Conservation (phyloP, 1,140 invertebrate genomes). For the Phortica variegata region DNA sequence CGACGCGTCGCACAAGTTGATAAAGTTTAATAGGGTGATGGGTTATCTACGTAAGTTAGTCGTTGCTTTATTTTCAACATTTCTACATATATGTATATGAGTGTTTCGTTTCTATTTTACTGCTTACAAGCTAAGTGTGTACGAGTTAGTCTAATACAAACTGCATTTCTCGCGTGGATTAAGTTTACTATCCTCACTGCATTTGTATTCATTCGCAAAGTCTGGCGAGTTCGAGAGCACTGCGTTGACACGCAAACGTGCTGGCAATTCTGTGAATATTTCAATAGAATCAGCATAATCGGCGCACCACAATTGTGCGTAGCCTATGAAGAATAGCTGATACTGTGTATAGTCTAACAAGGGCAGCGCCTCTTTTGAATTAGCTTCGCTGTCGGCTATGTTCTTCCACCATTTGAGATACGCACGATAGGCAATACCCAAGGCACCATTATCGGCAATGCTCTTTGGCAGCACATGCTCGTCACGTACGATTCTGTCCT, state of each 20-base stretch:
- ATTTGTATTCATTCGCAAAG: slow-evolving; percentile 72
- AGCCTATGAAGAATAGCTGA: slow-evolving; percentile 89
- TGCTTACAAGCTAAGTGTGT: no score
- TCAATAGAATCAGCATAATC: slow-evolving; percentile 39
- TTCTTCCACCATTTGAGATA: slow-evolving; percentile 66
- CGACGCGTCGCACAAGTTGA: no score
- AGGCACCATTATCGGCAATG: slow-evolving; percentile 90
- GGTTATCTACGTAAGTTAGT: no score
- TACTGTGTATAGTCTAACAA: slow-evolving; percentile 77
- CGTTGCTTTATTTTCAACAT: no score
- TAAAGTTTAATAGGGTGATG: no score
- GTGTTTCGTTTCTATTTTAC: background rate
- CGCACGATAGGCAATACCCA: slow-evolving; percentile 87
- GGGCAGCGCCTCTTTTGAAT: slow-evolving; percentile 67
- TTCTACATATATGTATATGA: background rate
- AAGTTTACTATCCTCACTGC: slow-evolving; percentile 70
- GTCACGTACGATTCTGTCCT: slow-evolving; percentile 55
- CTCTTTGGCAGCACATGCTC: slow-evolving; percentile 74
- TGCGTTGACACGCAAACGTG: slow-evolving; percentile 74
- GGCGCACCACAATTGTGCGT: slow-evolving; percentile 68
- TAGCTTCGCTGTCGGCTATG: slow-evolving; percentile 50
- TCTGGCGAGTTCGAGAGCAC: slow-evolving; percentile 81
- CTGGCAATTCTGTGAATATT: slow-evolving; percentile 60
- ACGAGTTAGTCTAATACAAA: no score
- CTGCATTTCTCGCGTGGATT: slow-evolving; percentile 80